Conservation (phyloP, 2,888 invertebrate species). For the Theretra japonica region DNA sequence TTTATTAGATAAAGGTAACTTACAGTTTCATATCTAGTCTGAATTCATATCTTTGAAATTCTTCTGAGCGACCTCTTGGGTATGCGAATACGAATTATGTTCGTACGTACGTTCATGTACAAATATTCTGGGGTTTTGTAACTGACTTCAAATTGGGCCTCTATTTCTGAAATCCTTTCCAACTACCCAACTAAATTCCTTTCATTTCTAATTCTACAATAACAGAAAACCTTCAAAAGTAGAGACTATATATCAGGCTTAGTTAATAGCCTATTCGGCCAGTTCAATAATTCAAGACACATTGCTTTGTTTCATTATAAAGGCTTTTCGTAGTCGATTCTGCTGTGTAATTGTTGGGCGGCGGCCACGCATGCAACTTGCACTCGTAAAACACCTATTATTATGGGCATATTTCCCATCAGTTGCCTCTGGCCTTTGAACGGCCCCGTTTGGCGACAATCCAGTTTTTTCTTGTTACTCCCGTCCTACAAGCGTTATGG, state of each 20-base stretch:
- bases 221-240: background rate
- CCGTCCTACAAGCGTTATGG: constrained; percentile 53
- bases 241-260: background rate
- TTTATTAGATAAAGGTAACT: no score
- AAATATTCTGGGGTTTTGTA: no score
- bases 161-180: no score
- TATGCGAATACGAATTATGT: no score
- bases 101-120: no score
- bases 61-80: no score
- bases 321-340: constrained; percentile 33
- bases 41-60: no score
- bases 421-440: constrained; percentile 59
- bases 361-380: constrained; percentile 41
- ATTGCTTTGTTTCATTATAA: constrained; percentile 8
- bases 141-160: no score
- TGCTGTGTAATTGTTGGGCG: constrained; percentile 39
- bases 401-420: constrained; percentile 62
- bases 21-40: no score
- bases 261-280: background rate
- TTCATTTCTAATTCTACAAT: background rate
- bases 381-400: constrained; percentile 59
- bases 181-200: background rate
- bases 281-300: constrained; percentile 28
- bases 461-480: constrained; percentile 62
- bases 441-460: constrained; percentile 59